Evolutionary conservation across 2,888 invertebrate genomes (phyloP).

Genomic region (Eucera pruinosa): DNA sequence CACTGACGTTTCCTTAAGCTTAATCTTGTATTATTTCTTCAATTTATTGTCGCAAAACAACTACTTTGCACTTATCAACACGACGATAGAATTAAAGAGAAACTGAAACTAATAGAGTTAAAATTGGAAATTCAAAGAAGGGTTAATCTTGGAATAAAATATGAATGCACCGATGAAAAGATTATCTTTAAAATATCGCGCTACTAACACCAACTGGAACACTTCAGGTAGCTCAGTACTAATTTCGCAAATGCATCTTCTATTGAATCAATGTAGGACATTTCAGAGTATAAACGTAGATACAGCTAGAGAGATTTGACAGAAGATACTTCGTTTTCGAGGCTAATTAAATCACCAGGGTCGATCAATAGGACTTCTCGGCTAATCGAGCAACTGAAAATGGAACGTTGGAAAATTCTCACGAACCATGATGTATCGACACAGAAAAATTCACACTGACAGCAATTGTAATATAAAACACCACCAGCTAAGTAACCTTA

Average conservation of each 20-base stretch:
- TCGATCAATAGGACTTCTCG: constrained; percentile 3
- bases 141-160: too few species aligned
- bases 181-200: too few species aligned
- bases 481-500: background rate
- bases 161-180: too few species aligned
- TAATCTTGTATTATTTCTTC: too few species aligned
- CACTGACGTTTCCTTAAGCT: too few species aligned
- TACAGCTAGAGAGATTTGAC: constrained; percentile 17
- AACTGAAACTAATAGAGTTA: too few species aligned
- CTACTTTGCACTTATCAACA: too few species aligned
- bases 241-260: background rate
- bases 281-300: constrained; percentile 9
- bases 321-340: constrained; percentile 29
- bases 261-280: constrained; percentile 8
- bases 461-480: background rate
- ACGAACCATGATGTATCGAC: constrained; percentile 10
- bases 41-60: too few species aligned
- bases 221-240: background rate
- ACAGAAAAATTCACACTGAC: background rate
- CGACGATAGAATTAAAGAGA: too few species aligned
- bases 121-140: too few species aligned
- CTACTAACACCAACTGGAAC: too few species aligned
- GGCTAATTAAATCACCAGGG: constrained; percentile 30
- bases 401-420: constrained; percentile 29
- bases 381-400: constrained; percentile 26